A percentile compares a stretch with the other conserved stretches of the same genome.
Conservation (phyloP, 64 coral and sea anemone genomes). For the Stylophora pistillata region DNA sequence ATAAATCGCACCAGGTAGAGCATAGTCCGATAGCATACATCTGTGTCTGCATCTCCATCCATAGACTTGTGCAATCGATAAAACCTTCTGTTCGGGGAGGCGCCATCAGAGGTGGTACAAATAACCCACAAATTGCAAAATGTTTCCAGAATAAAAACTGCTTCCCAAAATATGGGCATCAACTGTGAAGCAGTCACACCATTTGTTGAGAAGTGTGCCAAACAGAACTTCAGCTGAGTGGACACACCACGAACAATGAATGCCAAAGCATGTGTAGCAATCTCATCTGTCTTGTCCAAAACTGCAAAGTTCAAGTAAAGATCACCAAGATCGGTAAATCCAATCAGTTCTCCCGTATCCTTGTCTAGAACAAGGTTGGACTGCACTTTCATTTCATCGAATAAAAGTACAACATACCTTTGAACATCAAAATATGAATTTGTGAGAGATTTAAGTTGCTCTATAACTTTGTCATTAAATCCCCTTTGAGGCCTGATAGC, state of each 20-base stretch:
- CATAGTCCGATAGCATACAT: too few relatives aligned
- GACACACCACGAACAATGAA: slow-evolving; percentile 18
- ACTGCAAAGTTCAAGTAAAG: slow-evolving; percentile 17
- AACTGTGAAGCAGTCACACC: slow-evolving; percentile 16
- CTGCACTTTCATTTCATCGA: slow-evolving; percentile 39
- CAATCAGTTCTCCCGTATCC: not conserved
- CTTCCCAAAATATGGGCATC: slow-evolving; percentile 33
- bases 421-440: slow-evolving; percentile 42
- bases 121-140: slow-evolving; percentile 31
- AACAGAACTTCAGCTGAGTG: slow-evolving; percentile 4
- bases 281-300: slow-evolving; percentile 20
- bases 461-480: slow-evolving; percentile 28
- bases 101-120: slow-evolving; percentile 9
- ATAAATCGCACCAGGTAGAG: too few relatives aligned
- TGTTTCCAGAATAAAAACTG: slow-evolving; percentile 10
- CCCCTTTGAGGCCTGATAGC: slow-evolving; percentile 31
- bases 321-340: not conserved
- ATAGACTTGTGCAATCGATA: too few relatives aligned
- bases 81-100: too few relatives aligned
- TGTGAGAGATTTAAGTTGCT: slow-evolving; percentile 15
- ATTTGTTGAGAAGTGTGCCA: slow-evolving; percentile 13
- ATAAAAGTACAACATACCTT: slow-evolving; percentile 25
- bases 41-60: too few relatives aligned
- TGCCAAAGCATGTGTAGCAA: slow-evolving; percentile 15
- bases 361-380: slow-evolving; percentile 43